Percentiles rank a stretch among this genome's conserved stretches.
Conservation (phyloP, 2,888 invertebrate species). For the Mythimna loreyi region DNA sequence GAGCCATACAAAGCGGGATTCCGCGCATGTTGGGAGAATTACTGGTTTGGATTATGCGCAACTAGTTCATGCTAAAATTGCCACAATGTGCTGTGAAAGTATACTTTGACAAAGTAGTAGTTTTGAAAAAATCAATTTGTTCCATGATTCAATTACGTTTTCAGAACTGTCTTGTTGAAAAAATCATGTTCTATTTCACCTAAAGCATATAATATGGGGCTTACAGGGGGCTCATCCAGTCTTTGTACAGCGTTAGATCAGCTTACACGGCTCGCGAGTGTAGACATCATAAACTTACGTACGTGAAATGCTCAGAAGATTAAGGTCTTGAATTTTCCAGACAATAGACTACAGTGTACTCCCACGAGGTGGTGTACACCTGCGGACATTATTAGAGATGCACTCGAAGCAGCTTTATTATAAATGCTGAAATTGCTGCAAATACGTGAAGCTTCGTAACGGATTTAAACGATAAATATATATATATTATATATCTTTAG, state of each 20-base stretch:
- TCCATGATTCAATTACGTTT: not conserved
- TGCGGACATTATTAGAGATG: slow-evolving; percentile 45
- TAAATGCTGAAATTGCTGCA: slow-evolving; percentile 7
- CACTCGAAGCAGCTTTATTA: not conserved
- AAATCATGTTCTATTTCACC: slow-evolving; percentile 28
- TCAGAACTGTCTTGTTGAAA: slow-evolving; percentile 1
- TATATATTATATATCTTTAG: too few relatives aligned
- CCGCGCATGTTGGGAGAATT: too few relatives aligned
- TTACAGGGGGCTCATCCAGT: slow-evolving; percentile 51
- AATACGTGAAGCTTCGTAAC: not conserved
- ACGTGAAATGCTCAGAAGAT: slow-evolving; percentile 67
- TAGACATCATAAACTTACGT: slow-evolving; percentile 62
- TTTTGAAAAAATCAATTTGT: too few relatives aligned
- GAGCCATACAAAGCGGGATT: too few relatives aligned
- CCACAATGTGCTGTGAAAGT: too few relatives aligned
- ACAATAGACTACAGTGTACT: slow-evolving; percentile 64
- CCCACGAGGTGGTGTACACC: slow-evolving; percentile 48
- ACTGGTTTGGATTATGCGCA: too few relatives aligned
- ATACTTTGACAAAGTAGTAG: too few relatives aligned
- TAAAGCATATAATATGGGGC: slow-evolving; percentile 36
- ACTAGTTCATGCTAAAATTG: too few relatives aligned
- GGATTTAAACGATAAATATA: too few relatives aligned
- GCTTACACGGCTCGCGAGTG: slow-evolving; percentile 58
- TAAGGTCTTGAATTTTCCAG: slow-evolving; percentile 69
- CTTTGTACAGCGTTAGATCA: slow-evolving; percentile 51